Evolutionary conservation across 1,140 invertebrate genomes (phyloP), one percentile per base, ranked within the genome.

Genomic region (Tigriopus japonicus): DNA sequence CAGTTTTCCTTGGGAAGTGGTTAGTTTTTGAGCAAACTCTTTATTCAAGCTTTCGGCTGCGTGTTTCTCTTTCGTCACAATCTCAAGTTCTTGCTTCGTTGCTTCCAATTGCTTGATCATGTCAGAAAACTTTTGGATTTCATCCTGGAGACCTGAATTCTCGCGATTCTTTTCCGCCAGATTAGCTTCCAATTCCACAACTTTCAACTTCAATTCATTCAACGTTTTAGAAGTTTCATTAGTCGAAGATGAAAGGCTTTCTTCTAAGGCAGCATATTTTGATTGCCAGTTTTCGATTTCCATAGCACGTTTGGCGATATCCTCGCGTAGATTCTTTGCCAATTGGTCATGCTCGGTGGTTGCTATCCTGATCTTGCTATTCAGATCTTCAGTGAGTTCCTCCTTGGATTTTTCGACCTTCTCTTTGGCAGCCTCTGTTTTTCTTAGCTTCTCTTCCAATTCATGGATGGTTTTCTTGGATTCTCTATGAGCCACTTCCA

Each of bases 351-450:
- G 17, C 40, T 58, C 55, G 15, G 13, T 42, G 35, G 15, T 23
- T 19, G 21, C 7, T 14, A 10, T 15, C 5, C 42, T 58, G n/a
- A 58, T 58, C 42, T 58, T 58, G n/a, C 5, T 6, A 23, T 42
- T 58, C n/a, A 23, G 35, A 17, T 15, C 28, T n/a, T 58, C 15
- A 15, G 35, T 58, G 15, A 23, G 6, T 6, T 54, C 42, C 17
- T 15, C 15, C 19, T 61, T 61, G 3, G 49, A 14, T 41, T 61
- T 51, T 40, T 61, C 51, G 14, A 61, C 14, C 41, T 58, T 58
- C 40, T 58, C 40, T 15, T 28, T n/a, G 55, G 42, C n/a, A 43
- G 21, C 55, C 42, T 58, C 55, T 2, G 21, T 42, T 42, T 58
- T 58, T 23, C 42, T 58, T 15, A 58, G 15, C 15, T 23, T 40